Conservation (phyloP, 2,888 invertebrate species). For the Sminthurides aquaticus region DNA sequence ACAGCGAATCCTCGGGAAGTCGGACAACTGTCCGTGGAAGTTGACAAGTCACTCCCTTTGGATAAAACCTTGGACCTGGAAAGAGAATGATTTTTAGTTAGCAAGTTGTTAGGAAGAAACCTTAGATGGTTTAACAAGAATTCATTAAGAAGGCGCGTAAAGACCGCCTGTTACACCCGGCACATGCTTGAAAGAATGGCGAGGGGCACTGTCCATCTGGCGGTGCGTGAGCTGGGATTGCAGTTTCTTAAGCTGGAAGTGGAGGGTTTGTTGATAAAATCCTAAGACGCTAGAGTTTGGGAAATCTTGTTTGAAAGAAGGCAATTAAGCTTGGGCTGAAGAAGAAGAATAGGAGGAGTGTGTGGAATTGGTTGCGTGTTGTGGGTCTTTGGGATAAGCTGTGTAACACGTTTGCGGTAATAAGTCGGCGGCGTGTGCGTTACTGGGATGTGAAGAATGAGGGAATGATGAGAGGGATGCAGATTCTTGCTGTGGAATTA, state of each 20-base stretch:
- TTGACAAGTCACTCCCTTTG: conserved; percentile 39
- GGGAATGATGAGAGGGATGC: too few species aligned
- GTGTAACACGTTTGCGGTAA: too few species aligned
- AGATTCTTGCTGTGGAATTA: too few species aligned
- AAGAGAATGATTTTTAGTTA: too few species aligned
- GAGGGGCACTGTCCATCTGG: neutral
- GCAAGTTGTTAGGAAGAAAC: neutral
- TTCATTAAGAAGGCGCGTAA: neutral
- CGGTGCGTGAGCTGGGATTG: neutral
- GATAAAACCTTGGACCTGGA: conserved; percentile 38
- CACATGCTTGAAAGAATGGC: neutral
- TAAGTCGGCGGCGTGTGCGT: too few species aligned
- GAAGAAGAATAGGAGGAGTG: neutral
- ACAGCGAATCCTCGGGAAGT: conserved; percentile 34
- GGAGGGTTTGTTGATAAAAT: too few species aligned
- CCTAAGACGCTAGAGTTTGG: too few species aligned
- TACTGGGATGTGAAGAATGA: too few species aligned
- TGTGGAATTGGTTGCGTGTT: neutral
- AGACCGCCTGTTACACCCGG: neutral
- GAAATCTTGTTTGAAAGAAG: neutral
- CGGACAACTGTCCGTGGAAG: conserved; percentile 38
- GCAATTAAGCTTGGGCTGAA: neutral
- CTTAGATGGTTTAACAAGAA: neutral
- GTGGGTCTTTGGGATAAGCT: too few species aligned
- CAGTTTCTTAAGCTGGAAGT: too few species aligned